Conservation (phyloP, 2,888 invertebrate species). For the Chydorus sphaericus region DNA sequence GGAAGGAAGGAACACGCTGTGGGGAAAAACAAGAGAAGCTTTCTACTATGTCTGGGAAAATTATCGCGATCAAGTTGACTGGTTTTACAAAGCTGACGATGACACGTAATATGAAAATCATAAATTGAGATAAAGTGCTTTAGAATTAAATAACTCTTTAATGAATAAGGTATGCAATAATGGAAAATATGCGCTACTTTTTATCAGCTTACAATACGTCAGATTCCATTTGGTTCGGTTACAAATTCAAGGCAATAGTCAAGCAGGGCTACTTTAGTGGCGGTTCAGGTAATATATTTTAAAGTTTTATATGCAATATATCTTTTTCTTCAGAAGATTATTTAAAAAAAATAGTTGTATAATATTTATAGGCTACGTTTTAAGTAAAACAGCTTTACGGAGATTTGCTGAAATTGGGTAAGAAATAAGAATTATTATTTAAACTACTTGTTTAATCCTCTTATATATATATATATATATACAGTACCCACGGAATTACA, state of each 20-base stretch:
- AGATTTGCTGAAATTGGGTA: conserved; percentile 61
- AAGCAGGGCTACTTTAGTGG: conserved; percentile 83
- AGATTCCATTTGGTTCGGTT: conserved; percentile 76
- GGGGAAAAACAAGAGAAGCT: conserved; percentile 94
- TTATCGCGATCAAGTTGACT: conserved; percentile 73
- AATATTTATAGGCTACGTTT: conserved; percentile 60
- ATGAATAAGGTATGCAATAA: conserved; percentile 68
- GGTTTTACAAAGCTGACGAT: conserved; percentile 97
- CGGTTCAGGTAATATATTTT: conserved; percentile 41
- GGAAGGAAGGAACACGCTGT: conserved; percentile 86
- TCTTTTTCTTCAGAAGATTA: background rate
- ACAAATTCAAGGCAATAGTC: conserved; percentile 69
- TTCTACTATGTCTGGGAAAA: conserved; percentile 75
- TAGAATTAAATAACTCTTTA: no score
- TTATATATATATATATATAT: no score
- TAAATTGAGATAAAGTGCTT: no score
- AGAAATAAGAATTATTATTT: conserved; percentile 25
- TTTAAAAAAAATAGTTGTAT: background rate
- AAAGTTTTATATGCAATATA: conserved; percentile 34
- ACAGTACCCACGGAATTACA: no score
- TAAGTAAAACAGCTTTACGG: conserved; percentile 68
- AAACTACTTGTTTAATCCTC: background rate
- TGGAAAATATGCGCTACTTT: conserved; percentile 89
- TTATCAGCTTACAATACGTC: conserved; percentile 54
- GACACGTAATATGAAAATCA: conserved; percentile 58